Percentiles rank a stretch among this genome's conserved stretches.
Conservation (phyloP, 2,888 invertebrate genomes). For the Cotesia congregata region DNA sequence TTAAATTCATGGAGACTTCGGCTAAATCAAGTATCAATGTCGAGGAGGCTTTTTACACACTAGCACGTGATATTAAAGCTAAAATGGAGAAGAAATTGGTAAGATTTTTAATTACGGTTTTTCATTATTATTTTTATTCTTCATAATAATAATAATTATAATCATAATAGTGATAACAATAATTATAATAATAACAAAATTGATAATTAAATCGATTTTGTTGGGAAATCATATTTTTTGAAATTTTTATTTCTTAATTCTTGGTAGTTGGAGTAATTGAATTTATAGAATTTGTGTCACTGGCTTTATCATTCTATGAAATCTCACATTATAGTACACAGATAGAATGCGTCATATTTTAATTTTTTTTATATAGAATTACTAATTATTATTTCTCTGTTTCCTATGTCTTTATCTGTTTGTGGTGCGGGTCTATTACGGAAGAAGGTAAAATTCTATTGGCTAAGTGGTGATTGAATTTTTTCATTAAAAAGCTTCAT, state of each 20-base stretch:
- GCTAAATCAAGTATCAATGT: slow-evolving; percentile 98
- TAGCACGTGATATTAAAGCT: slow-evolving; percentile 97
- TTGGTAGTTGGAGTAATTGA: neutral
- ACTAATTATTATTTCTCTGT: slow-evolving; percentile 66
- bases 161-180: no score
- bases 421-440: slow-evolving; percentile 69
- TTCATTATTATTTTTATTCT: neutral
- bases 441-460: slow-evolving; percentile 68
- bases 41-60: slow-evolving; percentile 96
- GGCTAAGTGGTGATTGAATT: slow-evolving; percentile 53
- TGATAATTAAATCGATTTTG: neutral
- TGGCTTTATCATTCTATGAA: slow-evolving; percentile 1
- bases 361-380: slow-evolving; percentile 42
- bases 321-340: neutral
- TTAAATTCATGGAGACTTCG: slow-evolving; percentile 99
- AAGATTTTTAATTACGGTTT: slow-evolving; percentile 66
- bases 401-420: slow-evolving; percentile 68
- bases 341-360: slow-evolving; percentile 1
- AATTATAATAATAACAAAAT: neutral
- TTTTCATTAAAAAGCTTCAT: slow-evolving; percentile 42
- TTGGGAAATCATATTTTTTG: slow-evolving; percentile 1
- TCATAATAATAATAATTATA: no score
- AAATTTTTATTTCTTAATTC: neutral
- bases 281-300: slow-evolving; percentile 1
- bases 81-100: slow-evolving; percentile 99